Conservation (phyloP, 2,888 invertebrate species). For the Mimas tiliae region DNA sequence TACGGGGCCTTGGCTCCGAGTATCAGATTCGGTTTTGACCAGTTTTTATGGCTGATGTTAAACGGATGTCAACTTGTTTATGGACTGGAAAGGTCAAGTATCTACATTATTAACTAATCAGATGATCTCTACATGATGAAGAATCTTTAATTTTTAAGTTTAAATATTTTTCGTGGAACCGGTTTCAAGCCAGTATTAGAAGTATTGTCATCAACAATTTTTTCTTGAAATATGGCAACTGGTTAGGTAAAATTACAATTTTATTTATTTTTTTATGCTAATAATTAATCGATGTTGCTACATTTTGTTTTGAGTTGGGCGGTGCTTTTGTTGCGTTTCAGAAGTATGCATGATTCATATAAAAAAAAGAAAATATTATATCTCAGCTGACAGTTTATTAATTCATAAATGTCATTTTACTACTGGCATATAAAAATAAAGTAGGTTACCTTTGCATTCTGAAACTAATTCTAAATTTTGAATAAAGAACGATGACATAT, state of each 20-base stretch:
- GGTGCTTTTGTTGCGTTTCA: not conserved
- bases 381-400: not conserved
- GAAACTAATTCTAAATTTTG: not conserved
- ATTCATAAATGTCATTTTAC: not conserved
- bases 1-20: not conserved
- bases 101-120: slow-evolving; percentile 31
- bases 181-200: not conserved
- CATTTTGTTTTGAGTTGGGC: too few relatives aligned
- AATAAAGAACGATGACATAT: slow-evolving; percentile 15
- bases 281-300: too few relatives aligned
- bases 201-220: not conserved
- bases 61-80: slow-evolving; percentile 41
- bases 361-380: not conserved
- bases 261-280: not conserved
- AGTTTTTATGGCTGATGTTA: slow-evolving; percentile 32
- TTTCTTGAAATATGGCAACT: not conserved
- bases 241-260: not conserved
- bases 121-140: slow-evolving; percentile 7
- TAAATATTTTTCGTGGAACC: not conserved
- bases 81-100: slow-evolving; percentile 42
- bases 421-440: slow-evolving; percentile 1
- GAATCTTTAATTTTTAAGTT: not conserved
- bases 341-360: not conserved
- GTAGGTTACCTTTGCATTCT: not conserved
- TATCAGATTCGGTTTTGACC: slow-evolving; percentile 2